These are phyloP conservation scores for Hemibagrus wyckioides DNA, from an alignment of 2,113 vertebrate genomes.

Conservation along the genomic window DNA sequence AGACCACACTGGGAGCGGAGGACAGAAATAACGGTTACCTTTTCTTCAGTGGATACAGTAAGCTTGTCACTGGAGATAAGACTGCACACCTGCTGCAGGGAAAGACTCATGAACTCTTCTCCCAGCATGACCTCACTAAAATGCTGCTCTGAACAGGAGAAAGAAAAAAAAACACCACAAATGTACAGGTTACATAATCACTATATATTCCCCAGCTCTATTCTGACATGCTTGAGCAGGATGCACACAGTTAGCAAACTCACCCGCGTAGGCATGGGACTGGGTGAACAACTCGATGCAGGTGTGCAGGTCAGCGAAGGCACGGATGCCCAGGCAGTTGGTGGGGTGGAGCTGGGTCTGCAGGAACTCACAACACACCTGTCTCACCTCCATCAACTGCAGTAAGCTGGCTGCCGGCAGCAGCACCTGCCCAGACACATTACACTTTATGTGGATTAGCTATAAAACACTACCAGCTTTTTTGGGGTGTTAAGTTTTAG, in stretches of 20 bases:
- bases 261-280: slow-evolving; percentile 90
- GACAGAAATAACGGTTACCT: slow-evolving; percentile 73
- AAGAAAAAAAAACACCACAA: slow-evolving; percentile 40
- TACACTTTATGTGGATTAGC: neutral
- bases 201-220: neutral
- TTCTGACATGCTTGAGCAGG: neutral
- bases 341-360: slow-evolving; percentile 93
- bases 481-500: neutral
- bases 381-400: slow-evolving; percentile 92
- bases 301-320: slow-evolving; percentile 93
- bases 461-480: neutral
- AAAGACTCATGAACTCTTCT: slow-evolving; percentile 92
- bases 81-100: slow-evolving; percentile 93
- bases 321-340: slow-evolving; percentile 94
- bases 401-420: slow-evolving; percentile 91
- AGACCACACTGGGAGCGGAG: neutral
- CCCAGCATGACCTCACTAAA: slow-evolving; percentile 93
- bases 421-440: slow-evolving; percentile 77
- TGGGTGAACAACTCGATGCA: slow-evolving; percentile 88
- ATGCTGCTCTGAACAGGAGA: slow-evolving; percentile 89
- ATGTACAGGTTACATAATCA: slow-evolving; percentile 26
- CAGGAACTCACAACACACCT: slow-evolving; percentile 94
- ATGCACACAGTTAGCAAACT: slow-evolving; percentile 50
- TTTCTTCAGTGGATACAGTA: slow-evolving; percentile 94
- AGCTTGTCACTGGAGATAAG: slow-evolving; percentile 96